Conservation (phyloP, 2,888 invertebrate species). For the Crepidodera aurea region DNA sequence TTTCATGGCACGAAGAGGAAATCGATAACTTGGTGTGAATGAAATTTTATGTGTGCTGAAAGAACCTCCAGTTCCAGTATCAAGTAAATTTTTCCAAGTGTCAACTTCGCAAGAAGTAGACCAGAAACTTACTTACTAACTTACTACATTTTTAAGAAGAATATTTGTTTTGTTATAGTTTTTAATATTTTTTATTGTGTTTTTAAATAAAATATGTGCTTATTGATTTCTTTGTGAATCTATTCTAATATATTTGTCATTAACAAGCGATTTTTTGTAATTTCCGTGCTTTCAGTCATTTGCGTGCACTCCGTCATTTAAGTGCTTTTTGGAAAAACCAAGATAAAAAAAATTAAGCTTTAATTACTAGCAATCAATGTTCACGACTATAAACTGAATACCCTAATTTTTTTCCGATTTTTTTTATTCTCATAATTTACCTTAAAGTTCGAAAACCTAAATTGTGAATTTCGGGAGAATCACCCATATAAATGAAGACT, state of each 20-base stretch:
- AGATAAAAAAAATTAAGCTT: not conserved
- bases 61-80: conserved; percentile 6
- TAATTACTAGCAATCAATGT: not conserved
- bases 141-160: not conserved
- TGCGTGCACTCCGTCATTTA: conserved; percentile 2
- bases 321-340: conserved; percentile 1
- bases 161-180: not conserved
- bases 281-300: conserved; percentile 10
- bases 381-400: not conserved
- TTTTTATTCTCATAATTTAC: conserved; percentile 10
- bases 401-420: not conserved
- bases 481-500: not conserved
- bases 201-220: not conserved
- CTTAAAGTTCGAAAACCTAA: conserved; percentile 7
- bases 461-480: conserved; percentile 7
- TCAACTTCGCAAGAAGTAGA: conserved; percentile 2
- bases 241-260: conserved; percentile 13
- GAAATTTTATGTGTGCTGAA: conserved; percentile 6
- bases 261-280: conserved; percentile 9
- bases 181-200: not conserved
- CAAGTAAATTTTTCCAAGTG: not conserved
- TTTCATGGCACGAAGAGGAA: not conserved
- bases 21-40: conserved; percentile 2
- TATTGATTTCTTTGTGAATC: conserved; percentile 3
- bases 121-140: not conserved